phyloP scores from a whole-genome alignment of 2,797 vertebrate species.

The Myotis daubentonii region DNA sequence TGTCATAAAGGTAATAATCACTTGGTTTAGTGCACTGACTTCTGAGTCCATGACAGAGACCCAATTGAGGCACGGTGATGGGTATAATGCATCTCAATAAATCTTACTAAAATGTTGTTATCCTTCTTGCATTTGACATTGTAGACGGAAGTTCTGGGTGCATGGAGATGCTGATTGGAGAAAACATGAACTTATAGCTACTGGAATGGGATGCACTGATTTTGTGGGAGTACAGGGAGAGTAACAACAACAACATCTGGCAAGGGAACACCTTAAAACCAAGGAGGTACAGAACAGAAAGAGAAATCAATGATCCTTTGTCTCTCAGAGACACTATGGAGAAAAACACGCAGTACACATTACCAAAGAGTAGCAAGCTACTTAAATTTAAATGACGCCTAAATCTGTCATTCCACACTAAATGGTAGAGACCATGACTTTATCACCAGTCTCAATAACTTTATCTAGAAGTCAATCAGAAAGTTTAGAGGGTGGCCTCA shows the following conservation, averaged over 20 bases:
- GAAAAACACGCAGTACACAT: neutral
- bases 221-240: neutral
- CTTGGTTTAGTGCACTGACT: neutral
- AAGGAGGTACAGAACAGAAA: neutral
- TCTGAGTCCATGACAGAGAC: neutral
- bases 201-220: neutral
- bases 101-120: neutral
- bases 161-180: neutral
- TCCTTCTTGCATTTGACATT: neutral
- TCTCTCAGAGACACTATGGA: neutral
- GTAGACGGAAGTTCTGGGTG: neutral
- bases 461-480: neutral
- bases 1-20: neutral
- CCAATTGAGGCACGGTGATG: neutral
- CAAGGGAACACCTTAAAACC: neutral
- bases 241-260: neutral
- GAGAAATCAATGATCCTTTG: neutral
- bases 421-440: neutral
- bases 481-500: neutral
- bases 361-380: neutral
- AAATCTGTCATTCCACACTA: neutral
- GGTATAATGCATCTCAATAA: neutral
- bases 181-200: neutral
- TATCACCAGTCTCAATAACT: neutral
- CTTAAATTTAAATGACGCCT: neutral